These are phyloP conservation scores for Rhadina sibilatrix DNA, from an alignment of 2,113 vertebrate genomes.

Conservation along the genomic window DNA sequence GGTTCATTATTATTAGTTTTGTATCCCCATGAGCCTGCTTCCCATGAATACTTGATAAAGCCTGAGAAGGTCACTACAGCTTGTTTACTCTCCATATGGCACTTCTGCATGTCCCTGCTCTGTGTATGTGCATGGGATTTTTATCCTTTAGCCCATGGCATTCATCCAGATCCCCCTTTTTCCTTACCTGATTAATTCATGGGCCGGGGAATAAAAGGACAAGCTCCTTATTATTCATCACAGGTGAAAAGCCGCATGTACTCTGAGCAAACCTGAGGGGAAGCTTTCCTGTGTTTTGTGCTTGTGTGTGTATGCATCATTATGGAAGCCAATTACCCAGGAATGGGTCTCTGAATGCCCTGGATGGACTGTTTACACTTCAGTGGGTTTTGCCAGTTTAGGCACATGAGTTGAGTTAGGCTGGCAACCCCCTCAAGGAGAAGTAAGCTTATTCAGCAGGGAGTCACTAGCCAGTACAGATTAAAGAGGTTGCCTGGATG, in stretches of 20 bases:
- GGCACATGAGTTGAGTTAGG: background rate
- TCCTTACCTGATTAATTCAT: background rate
- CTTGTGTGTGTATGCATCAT: background rate
- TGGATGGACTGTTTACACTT: background rate
- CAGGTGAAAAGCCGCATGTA: background rate
- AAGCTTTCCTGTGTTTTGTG: background rate
- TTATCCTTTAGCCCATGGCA: background rate
- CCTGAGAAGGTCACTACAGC: background rate
- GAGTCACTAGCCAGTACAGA: background rate
- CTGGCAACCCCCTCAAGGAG: background rate
- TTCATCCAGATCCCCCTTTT: background rate
- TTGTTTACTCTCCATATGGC: conserved; percentile 25
- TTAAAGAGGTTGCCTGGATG: background rate
- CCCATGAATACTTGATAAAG: conserved; percentile 15
- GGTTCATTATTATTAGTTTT: conserved; percentile 12
- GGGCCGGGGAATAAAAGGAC: background rate
- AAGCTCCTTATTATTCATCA: background rate
- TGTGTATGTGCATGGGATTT: background rate
- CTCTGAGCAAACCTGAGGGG: background rate
- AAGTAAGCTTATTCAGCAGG: background rate
- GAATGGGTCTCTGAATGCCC: background rate
- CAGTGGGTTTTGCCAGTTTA: background rate
- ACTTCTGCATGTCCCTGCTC: conserved; percentile 1
- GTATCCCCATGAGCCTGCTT: background rate
- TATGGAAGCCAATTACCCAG: background rate